Percentiles rank a stretch among this genome's conserved stretches.
phyloP scores from a whole-genome alignment of 2,113 vertebrate species.

The Cavia porcellus region DNA sequence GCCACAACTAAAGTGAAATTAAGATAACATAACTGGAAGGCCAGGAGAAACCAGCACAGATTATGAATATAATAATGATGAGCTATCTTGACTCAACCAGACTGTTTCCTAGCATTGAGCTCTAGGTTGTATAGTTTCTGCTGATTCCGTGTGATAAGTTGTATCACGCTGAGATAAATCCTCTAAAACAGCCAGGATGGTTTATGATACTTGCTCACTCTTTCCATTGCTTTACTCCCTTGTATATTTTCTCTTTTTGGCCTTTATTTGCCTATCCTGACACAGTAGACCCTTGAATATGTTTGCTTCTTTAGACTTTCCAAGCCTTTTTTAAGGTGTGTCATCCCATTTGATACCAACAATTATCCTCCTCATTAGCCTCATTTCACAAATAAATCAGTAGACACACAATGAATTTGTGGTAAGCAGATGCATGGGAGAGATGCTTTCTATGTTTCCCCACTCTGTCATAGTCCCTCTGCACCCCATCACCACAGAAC shows the following conservation, averaged over 20 bases:
- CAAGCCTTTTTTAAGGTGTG: constrained; percentile 2
- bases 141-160: background rate
- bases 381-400: constrained; percentile 19
- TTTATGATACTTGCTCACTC: background rate
- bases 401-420: background rate
- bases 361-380: background rate
- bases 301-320: background rate
- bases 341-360: background rate
- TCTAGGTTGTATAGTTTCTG: background rate
- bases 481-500: background rate
- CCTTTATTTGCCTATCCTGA: background rate
- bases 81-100: background rate
- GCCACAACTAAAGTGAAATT: background rate
- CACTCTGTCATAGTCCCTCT: background rate
- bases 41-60: background rate
- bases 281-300: background rate
- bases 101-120: background rate
- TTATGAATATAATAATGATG: background rate
- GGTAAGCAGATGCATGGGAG: background rate
- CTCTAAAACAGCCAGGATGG: background rate
- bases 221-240: background rate
- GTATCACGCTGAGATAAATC: background rate
- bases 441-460: background rate
- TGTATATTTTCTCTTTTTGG: background rate
- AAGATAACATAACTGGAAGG: background rate